phyloP scores from a whole-genome alignment of 2,113 vertebrate species.

The Lutjanus erythropterus region DNA sequence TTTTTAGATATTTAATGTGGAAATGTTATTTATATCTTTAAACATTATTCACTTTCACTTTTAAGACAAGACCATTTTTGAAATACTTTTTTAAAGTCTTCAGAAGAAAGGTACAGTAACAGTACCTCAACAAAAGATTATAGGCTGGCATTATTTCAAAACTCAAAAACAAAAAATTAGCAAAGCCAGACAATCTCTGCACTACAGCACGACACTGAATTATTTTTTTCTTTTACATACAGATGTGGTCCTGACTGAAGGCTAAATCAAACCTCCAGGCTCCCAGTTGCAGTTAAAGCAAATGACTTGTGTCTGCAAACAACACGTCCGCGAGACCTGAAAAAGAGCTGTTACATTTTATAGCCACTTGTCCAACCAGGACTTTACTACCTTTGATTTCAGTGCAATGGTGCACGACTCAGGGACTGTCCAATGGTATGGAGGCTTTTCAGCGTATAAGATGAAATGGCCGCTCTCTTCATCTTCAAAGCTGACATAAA shows the following conservation, averaged over 20 bases:
- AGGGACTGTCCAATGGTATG: background rate
- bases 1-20: too few species aligned
- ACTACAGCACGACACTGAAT: background rate
- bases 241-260: background rate
- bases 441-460: conserved; percentile 2
- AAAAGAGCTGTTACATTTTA: conserved; percentile 35
- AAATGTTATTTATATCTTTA: too few species aligned
- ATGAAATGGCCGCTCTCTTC: conserved; percentile 13
- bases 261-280: background rate
- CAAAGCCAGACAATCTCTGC: too few species aligned
- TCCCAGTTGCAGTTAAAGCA: background rate
- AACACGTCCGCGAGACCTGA: background rate
- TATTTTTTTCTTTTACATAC: background rate
- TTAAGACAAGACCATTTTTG: too few species aligned
- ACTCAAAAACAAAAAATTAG: too few species aligned
- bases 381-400: conserved; percentile 28
- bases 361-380: conserved; percentile 2
- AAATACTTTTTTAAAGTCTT: too few species aligned
- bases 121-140: too few species aligned
- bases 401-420: background rate
- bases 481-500: conserved; percentile 42
- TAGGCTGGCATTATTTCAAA: too few species aligned
- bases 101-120: too few species aligned
- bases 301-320: background rate
- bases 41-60: too few species aligned